Evolutionary conservation across 2,113 vertebrate genomes (phyloP).

Genomic region (Oxyura jamaicensis): DNA sequence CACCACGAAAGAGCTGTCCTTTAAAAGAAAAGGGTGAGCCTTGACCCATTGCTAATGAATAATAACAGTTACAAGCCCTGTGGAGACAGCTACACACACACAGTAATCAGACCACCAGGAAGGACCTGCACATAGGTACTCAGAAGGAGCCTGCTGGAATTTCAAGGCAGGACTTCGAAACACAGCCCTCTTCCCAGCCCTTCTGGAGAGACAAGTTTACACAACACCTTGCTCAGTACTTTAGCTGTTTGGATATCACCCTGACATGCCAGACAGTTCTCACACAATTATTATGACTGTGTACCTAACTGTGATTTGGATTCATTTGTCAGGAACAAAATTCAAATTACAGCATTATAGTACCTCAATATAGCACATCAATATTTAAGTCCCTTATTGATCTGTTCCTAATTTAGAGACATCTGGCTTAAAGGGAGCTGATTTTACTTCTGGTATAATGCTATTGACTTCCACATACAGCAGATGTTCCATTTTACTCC

Average conservation of each 20-base stretch:
- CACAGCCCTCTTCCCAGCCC: neutral
- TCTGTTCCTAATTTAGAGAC: slow-evolving; percentile 23
- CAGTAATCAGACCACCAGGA: neutral
- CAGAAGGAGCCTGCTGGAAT: neutral
- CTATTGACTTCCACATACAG: neutral
- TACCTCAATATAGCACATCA: neutral
- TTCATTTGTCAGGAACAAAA: neutral
- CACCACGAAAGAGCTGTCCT: neutral
- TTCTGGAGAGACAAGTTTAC: neutral
- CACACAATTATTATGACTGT: neutral
- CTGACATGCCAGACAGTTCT: neutral
- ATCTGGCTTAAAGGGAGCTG: neutral
- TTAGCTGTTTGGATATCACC: neutral
- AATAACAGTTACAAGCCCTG: neutral
- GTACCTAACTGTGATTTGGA: neutral
- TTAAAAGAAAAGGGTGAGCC: neutral
- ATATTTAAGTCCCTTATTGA: slow-evolving; percentile 13
- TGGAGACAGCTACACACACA: neutral
- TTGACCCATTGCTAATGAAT: neutral
- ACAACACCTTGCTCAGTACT: neutral
- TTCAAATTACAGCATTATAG: neutral
- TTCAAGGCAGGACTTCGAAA: neutral
- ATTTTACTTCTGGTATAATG: slow-evolving; percentile 1
- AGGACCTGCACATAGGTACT: neutral
- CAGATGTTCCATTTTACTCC: slow-evolving; percentile 14